phyloP scores from a whole-genome alignment of 2,113 vertebrate species.

The Aptenodytes patagonicus region DNA sequence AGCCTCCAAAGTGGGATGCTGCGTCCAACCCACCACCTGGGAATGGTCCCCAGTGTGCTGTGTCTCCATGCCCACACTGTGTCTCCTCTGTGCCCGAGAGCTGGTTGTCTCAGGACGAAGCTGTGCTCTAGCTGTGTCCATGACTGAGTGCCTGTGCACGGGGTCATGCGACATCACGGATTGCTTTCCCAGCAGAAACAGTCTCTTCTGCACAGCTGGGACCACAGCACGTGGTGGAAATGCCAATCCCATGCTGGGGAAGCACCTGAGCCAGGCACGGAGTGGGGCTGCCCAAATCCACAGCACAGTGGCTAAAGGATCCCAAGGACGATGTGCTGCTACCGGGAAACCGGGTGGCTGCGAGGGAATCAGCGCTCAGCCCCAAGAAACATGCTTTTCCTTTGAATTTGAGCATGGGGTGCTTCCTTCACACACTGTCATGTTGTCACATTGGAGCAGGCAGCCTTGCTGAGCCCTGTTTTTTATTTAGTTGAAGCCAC shows the following conservation, averaged over 20 bases:
- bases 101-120: background rate
- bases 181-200: background rate
- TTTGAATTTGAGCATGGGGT: background rate
- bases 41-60: fast-evolving
- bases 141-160: fast-evolving
- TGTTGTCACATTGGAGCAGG: background rate
- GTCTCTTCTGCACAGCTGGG: background rate
- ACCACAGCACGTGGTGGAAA: fast-evolving
- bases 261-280: background rate
- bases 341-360: background rate
- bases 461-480: background rate
- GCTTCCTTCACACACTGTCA: background rate
- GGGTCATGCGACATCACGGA: fast-evolving
- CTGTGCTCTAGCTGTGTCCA: background rate
- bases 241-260: background rate
- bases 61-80: background rate
- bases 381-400: background rate
- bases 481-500: background rate
- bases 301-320: background rate
- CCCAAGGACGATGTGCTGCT: background rate
- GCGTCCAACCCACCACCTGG: background rate
- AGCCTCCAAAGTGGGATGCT: background rate
- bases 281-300: background rate
- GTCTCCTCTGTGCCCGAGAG: background rate
- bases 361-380: fast-evolving